These are phyloP conservation scores for Eumaeus atala DNA, from an alignment of 1,140 invertebrate genomes.

Conservation along the genomic window DNA sequence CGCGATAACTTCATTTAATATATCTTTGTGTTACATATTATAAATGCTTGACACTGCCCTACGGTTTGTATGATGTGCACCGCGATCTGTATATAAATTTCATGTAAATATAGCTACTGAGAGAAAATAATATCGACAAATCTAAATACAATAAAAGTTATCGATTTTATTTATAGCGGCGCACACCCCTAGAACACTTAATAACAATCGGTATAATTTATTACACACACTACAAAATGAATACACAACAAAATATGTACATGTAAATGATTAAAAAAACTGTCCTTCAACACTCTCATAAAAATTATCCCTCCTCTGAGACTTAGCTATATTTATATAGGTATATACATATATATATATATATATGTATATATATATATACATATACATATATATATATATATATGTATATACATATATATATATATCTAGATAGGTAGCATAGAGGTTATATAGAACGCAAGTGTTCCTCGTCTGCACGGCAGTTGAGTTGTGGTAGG, in stretches of 20 bases:
- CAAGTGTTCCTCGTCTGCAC: no score
- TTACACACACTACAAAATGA: conserved; percentile 27
- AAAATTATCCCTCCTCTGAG: conserved; percentile 14
- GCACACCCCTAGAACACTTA: conserved; percentile 11
- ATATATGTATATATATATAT: no score
- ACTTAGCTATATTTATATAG: conserved; percentile 17
- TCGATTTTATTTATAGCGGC: conserved; percentile 9
- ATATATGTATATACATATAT: no score
- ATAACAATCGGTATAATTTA: conserved; percentile 5
- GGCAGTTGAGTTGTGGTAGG: no score
- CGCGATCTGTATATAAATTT: not conserved
- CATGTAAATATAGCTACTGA: not conserved
- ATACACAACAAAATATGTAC: conserved; percentile 39
- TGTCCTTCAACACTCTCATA: conserved; percentile 6
- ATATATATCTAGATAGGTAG: no score
- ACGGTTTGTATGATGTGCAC: not conserved
- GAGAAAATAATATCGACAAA: not conserved
- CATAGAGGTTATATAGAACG: no score
- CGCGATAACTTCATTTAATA: conserved; percentile 21
- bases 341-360: conserved; percentile 27
- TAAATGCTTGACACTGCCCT: not conserved
- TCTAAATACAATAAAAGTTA: conserved; percentile 5
- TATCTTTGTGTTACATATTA: conserved; percentile 19
- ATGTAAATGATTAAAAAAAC: conserved; percentile 17
- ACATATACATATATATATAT: no score